Percentiles rank a stretch among this genome's conserved stretches.
Evolutionary conservation across 30 jellyfish, hydroid and myxozoan species (phyloP).

Genomic region (Clytia hemisphaerica): DNA sequence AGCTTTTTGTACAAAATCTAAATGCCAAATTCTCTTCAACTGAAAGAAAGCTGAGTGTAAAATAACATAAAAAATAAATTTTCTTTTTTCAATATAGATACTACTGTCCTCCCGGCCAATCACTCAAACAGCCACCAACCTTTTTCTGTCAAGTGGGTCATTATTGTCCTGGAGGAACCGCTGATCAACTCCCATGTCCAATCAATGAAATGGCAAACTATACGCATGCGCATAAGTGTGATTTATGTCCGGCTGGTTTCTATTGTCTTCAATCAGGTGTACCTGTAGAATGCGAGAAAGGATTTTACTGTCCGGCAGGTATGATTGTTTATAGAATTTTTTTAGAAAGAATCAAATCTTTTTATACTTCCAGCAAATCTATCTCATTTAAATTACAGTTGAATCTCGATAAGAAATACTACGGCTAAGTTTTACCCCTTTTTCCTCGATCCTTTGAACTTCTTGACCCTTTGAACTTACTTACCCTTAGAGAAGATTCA

Average conservation of each 20-base stretch:
- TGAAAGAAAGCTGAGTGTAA: too few relatives aligned
- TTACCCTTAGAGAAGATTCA: too few relatives aligned
- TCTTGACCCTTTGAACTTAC: too few relatives aligned
- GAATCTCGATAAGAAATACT: too few relatives aligned
- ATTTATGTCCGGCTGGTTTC: conserved; percentile 95
- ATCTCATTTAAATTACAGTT: too few relatives aligned
- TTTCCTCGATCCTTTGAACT: too few relatives aligned
- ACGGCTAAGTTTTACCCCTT: too few relatives aligned
- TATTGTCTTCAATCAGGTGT: conserved; percentile 80
- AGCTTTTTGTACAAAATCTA: background rate
- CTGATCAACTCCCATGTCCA: conserved; percentile 93
- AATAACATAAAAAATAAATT: too few relatives aligned
- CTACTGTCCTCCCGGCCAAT: conserved; percentile 85
- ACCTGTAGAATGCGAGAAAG: conserved; percentile 72
- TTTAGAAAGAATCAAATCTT: too few relatives aligned
- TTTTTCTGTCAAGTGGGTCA: conserved; percentile 70
- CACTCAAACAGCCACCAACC: conserved; percentile 66
- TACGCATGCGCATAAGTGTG: conserved; percentile 77
- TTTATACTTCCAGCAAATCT: too few relatives aligned
- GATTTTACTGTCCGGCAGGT: conserved; percentile 96
- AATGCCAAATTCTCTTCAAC: too few relatives aligned
- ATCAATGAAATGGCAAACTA: conserved; percentile 84
- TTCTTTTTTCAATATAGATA: conserved; percentile 42
- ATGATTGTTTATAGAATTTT: too few relatives aligned
- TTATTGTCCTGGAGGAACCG: conserved; percentile 93